Base-by-base conservation (phyloP, 2,797 vertebrate genomes). In the Orientallactaga sibirica region DNA sequence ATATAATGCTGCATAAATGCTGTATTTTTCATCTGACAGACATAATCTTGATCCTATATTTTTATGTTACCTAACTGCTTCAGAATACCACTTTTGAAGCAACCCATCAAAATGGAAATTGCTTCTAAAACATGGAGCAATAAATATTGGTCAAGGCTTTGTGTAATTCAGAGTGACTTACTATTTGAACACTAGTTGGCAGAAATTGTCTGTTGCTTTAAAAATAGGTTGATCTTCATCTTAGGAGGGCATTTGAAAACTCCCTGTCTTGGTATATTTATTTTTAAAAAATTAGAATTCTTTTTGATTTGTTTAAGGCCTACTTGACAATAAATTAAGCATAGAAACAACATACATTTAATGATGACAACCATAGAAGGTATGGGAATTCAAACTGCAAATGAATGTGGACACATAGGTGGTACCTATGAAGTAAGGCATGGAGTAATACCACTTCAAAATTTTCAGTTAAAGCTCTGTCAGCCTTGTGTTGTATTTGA, bases 71-170 rank as follows among this genome's bases (percentile, higher is more conserved):
- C 98, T 97, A 98, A 97, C 97, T 97, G 97, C 98, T 98, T 98
- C 92, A 97, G 97, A 97, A 97, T 95, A 95, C 96, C 96, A 88
- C 92, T 91, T 97, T 94, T 97, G 96, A 97, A 95, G 94, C 96
- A 98, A 96, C 79, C 1, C 97, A 97, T 98, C 97, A 98, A 98
- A 98, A 98, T 98, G 97, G 97, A 98, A 98, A 98, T 98, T 98
- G 97, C 97, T 96, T 98, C 90, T 97, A 96, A 96, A 97, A 97
- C 97, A 93, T 95, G 95, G 96, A 96, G 97, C 97, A 97, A 97
- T 98, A 98, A 98, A 98, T 98, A 98, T 96, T 94, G 96, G 96
- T 96, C 97, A 96, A 91, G 97, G 97, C 92, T 98, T 94, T 98
- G 93, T 97, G 94, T 98, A 97, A 97, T 98, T 98, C 96, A 97